Evolutionary conservation across 2,113 vertebrate species (phyloP).

Genomic region (Brienomyrus brachyistius): DNA sequence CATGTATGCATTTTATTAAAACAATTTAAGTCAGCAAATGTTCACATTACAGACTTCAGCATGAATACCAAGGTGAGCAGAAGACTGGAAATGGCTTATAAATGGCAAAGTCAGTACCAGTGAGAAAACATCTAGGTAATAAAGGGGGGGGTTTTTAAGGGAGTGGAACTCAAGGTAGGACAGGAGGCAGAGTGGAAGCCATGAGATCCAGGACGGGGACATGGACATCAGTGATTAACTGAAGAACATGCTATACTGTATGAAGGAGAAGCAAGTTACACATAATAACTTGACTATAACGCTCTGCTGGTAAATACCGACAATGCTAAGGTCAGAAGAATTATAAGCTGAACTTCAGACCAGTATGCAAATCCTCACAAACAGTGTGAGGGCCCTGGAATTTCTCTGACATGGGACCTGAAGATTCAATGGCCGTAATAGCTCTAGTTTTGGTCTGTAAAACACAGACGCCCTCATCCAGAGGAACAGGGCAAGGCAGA

Average conservation of each 20-base stretch:
- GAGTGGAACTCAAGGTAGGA: neutral
- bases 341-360: neutral
- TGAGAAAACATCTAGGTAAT: neutral
- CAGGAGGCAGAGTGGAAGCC: neutral
- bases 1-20: neutral
- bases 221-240: neutral
- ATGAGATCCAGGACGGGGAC: neutral
- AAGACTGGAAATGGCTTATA: neutral
- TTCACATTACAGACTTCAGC: neutral
- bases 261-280: neutral
- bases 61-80: neutral
- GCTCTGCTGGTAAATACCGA: neutral
- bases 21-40: neutral
- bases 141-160: neutral
- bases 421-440: constrained; percentile 37
- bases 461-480: constrained; percentile 28
- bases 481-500: constrained; percentile 20
- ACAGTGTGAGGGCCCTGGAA: neutral
- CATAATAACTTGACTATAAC: neutral
- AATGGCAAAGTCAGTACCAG: neutral
- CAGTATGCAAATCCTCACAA: neutral
- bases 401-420: neutral
- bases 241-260: neutral
- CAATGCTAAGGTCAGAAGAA: neutral
- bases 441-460: constrained; percentile 38